phyloP scores from a whole-genome alignment of 1,140 invertebrate species.

The Philotrypesis tridentata region DNA sequence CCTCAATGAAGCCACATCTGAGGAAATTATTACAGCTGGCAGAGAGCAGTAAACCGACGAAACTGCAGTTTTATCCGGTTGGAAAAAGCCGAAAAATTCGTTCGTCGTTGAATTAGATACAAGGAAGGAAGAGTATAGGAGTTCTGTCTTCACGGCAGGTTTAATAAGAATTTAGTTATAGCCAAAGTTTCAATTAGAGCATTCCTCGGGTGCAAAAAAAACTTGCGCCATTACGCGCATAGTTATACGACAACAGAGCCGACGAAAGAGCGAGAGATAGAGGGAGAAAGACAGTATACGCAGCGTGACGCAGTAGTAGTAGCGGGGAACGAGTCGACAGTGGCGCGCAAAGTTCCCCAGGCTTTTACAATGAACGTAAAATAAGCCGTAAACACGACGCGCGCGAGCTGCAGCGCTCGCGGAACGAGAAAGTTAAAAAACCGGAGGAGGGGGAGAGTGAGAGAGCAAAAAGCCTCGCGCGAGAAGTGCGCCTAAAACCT shows the following conservation, averaged over 20 bases:
- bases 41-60: too few relatives aligned
- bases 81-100: background rate
- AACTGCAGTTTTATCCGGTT: too few relatives aligned
- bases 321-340: background rate
- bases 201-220: background rate
- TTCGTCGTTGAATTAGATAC: background rate
- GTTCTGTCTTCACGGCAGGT: background rate
- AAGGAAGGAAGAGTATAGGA: background rate
- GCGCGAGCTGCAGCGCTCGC: background rate
- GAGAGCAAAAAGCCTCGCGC: background rate
- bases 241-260: background rate
- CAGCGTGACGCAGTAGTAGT: background rate
- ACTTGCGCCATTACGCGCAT: background rate
- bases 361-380: conserved; percentile 29
- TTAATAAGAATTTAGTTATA: conserved; percentile 2
- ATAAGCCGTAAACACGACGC: conserved; percentile 4
- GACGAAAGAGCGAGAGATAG: background rate
- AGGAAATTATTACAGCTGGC: too few relatives aligned
- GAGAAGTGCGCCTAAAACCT: background rate
- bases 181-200: conserved; percentile 3
- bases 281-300: background rate
- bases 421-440: background rate
- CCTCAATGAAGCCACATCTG: too few relatives aligned
- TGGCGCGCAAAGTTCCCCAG: background rate
- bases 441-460: background rate